Conservation (phyloP, 92 coral and sea anemone species). For the Porites cylindrica region DNA sequence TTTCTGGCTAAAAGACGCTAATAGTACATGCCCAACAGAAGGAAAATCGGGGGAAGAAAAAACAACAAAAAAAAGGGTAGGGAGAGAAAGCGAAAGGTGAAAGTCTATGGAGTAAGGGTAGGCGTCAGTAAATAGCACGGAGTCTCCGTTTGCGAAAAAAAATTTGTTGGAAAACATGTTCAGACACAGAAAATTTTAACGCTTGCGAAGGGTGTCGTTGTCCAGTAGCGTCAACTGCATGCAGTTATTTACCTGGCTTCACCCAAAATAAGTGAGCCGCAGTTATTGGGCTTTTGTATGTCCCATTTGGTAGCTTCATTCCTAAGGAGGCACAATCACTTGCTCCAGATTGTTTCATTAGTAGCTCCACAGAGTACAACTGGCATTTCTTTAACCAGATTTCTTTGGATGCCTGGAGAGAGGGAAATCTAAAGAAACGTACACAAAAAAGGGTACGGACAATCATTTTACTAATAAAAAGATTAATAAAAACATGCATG, state of each 20-base stretch:
- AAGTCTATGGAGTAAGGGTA: too few species aligned
- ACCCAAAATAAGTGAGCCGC: constrained; percentile 68
- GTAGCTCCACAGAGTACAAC: constrained; percentile 61
- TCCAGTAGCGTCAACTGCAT: too few species aligned
- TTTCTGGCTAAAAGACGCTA: too few species aligned
- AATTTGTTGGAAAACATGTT: too few species aligned
- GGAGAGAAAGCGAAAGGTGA: too few species aligned
- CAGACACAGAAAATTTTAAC: neutral
- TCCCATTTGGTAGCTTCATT: constrained; percentile 80
- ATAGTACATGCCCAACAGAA: too few species aligned
- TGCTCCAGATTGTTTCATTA: constrained; percentile 59
- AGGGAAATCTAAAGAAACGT: constrained; percentile 28
- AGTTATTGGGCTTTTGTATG: constrained; percentile 70
- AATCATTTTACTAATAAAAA: neutral
- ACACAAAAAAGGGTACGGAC: too few species aligned
- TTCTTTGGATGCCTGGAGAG: constrained; percentile 61
- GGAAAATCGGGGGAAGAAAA: too few species aligned
- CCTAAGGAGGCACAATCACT: constrained; percentile 80
- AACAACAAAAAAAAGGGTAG: too few species aligned
- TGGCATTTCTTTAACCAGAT: constrained; percentile 70
- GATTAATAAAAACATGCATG: neutral
- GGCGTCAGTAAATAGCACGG: too few species aligned
- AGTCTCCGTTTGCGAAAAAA: too few species aligned
- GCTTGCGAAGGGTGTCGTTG: too few species aligned
- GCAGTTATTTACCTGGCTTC: constrained; percentile 63